These are phyloP conservation scores for Imbricaverruca yamaguchii DNA, from an alignment of 2,888 invertebrate species.

Conservation along the genomic window DNA sequence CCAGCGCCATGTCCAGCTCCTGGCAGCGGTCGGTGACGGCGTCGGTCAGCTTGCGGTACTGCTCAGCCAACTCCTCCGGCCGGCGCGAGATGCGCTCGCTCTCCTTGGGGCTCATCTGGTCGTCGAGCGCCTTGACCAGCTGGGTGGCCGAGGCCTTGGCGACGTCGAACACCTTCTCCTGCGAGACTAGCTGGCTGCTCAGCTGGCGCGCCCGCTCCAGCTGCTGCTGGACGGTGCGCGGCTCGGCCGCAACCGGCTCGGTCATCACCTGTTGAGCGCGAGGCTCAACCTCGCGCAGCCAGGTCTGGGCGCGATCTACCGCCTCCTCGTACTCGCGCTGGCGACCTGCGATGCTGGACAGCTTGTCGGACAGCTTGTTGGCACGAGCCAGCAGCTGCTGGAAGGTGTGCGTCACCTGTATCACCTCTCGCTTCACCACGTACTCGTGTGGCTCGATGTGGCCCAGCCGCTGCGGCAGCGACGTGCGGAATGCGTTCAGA, in stretches of 20 bases:
- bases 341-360: slow-evolving; percentile 68
- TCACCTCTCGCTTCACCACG: slow-evolving; percentile 67
- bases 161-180: slow-evolving; percentile 75
- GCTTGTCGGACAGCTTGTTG: slow-evolving; percentile 69
- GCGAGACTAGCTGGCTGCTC: slow-evolving; percentile 77
- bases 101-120: slow-evolving; percentile 73
- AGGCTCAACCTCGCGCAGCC: slow-evolving; percentile 72
- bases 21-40: slow-evolving; percentile 71
- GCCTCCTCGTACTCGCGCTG: slow-evolving; percentile 74
- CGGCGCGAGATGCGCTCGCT: slow-evolving; percentile 71
- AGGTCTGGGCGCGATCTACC: slow-evolving; percentile 66
- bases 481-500: slow-evolving; percentile 79
- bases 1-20: slow-evolving; percentile 76
- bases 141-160: slow-evolving; percentile 54
- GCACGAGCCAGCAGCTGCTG: slow-evolving; percentile 73
- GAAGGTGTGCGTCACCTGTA: slow-evolving; percentile 54
- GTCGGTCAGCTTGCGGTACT: slow-evolving; percentile 65
- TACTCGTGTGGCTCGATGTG: slow-evolving; percentile 69
- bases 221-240: slow-evolving; percentile 78
- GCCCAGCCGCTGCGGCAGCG: slow-evolving; percentile 69
- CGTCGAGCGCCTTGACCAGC: slow-evolving; percentile 52
- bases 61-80: slow-evolving; percentile 65
- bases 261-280: slow-evolving; percentile 66
- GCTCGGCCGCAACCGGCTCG: slow-evolving; percentile 78
- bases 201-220: slow-evolving; percentile 71